Evolutionary conservation across 2,797 vertebrate species (phyloP).

Genomic region (Scarus forsteni): DNA sequence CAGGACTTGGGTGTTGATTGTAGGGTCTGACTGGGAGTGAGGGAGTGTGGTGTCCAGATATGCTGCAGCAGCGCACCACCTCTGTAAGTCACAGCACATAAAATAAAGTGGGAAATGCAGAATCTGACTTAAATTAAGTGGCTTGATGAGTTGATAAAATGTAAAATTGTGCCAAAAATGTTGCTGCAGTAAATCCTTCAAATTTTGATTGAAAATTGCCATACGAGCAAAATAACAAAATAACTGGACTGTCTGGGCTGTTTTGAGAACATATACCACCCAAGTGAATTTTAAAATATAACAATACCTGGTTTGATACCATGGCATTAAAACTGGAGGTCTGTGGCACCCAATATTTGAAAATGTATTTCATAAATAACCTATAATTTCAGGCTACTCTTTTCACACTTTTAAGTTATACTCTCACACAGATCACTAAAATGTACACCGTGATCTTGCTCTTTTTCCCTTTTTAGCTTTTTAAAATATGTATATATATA

Average conservation of each 20-base stretch:
- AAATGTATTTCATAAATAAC: too few species aligned
- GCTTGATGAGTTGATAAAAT: constrained; percentile 43
- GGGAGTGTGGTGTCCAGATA: constrained; percentile 51
- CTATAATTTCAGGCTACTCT: too few species aligned
- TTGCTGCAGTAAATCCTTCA: constrained; percentile 21
- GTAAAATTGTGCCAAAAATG: constrained; percentile 35
- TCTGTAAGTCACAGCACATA: constrained; percentile 59
- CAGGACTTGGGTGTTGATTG: constrained; percentile 60
- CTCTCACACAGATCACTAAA: too few species aligned
- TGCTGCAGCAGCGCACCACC: constrained; percentile 24
- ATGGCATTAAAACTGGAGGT: too few species aligned
- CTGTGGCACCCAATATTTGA: too few species aligned
- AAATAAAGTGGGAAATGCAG: constrained; percentile 60
- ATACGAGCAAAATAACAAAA: constrained; percentile 9
- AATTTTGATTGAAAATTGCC: constrained; percentile 14
- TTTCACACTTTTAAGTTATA: too few species aligned
- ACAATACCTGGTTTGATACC: too few species aligned
- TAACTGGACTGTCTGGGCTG: neutral
- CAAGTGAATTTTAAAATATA: too few species aligned
- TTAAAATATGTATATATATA: too few species aligned
- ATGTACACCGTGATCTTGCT: too few species aligned
- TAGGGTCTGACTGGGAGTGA: constrained; percentile 40
- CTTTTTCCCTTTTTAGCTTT: too few species aligned
- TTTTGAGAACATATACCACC: too few species aligned
- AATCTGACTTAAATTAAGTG: constrained; percentile 48